Percentiles rank a stretch among this genome's conserved stretches.
Conservation (phyloP, 2,113 vertebrate genomes). For the Columba janthina region DNA sequence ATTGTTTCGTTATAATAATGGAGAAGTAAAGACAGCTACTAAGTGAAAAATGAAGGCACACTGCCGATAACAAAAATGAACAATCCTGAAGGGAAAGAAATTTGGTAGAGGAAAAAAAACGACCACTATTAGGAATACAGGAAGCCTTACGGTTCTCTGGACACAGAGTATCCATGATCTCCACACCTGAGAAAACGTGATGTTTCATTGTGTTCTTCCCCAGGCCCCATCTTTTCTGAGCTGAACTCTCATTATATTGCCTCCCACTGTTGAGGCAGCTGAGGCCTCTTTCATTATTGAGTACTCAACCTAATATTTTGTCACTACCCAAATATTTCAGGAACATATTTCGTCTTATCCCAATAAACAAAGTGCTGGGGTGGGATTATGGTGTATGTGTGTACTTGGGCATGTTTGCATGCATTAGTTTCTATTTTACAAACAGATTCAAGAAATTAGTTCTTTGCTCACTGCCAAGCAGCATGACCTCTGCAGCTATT, state of each 20-base stretch:
- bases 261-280: neutral
- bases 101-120: neutral
- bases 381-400: neutral
- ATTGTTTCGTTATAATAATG: neutral
- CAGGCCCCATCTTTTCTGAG: neutral
- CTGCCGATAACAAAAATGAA: neutral
- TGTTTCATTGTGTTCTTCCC: neutral
- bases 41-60: neutral
- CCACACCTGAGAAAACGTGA: neutral
- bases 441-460: neutral
- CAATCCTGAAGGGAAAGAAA: neutral
- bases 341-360: neutral
- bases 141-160: neutral
- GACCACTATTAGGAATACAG: neutral
- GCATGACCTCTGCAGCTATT: neutral
- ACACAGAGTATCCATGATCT: neutral
- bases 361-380: neutral
- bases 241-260: neutral
- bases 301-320: neutral
- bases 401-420: neutral
- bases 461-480: neutral
- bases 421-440: neutral
- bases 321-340: neutral
- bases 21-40: neutral
- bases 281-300: neutral